Evolutionary conservation across 2,113 vertebrate species (phyloP), one percentile per base, ranked within the genome.

Genomic region (Cavia porcellus): DNA sequence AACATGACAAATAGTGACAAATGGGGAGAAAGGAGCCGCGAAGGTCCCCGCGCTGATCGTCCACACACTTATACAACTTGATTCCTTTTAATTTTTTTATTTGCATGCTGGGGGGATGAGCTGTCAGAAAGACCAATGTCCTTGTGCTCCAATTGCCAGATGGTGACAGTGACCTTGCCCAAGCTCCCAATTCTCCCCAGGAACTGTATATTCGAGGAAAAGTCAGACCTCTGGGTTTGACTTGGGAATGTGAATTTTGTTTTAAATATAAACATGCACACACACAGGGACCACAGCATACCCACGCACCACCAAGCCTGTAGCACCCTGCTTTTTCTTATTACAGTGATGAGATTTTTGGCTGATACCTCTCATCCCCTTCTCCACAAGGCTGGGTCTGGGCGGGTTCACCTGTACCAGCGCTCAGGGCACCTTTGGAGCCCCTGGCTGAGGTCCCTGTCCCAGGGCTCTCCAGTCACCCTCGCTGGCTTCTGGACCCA

Each of bases 81-180:
- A 66, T 96, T 97, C 32, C 61, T 92, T 96, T 80, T 57, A 45
- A 45, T 11, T 38, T 94, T 88, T 88, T 97, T 81, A 92, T 92
- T 86, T 94, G 89, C n/a, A 35, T 42, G 81, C 98, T 98, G 96
- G 97, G 90, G 79, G 89, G 14, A 95, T 94, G 70, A 45, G 95
- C 94, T 42, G 55, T 68, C 85, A 80, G 72, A 82, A 70, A 92
- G 7, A 38, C 50, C 86, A 47, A 25, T 66, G 20, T 81, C 87
- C 94, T 96, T 81, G 0, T 38, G 45, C 66, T 88, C 96, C 72
- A 28, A 22, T 95, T 55, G 96, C 89, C 95, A 98, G 98, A 98
- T 97, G 98, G 98, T 97, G 95, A 98, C 90, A 93, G 24, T 98
- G 98, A 96, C 94, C 86, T 98, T 98, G 50, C 72, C 59, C 90